Evolutionary conservation across 2,113 vertebrate species (phyloP).

Genomic region (Andinoacara biseriatus): DNA sequence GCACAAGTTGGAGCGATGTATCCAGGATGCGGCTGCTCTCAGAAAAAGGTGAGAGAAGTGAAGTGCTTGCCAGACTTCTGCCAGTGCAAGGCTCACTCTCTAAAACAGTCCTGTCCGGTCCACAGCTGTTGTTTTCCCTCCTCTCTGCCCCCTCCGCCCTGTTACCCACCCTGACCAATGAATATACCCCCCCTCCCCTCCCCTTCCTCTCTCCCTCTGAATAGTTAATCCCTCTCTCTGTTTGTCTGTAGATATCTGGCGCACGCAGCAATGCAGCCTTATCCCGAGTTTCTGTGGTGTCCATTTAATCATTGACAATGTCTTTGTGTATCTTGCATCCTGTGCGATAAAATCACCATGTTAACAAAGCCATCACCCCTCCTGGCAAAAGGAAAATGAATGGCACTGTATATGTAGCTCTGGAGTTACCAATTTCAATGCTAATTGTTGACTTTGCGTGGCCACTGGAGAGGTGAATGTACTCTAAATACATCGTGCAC

Average conservation of each 20-base stretch:
- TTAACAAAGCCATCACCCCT: conserved; percentile 44
- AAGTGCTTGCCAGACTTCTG: conserved; percentile 64
- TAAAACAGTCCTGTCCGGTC: conserved; percentile 57
- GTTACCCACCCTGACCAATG: conserved; percentile 20
- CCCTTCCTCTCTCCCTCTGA: conserved; percentile 22
- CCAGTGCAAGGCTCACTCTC: conserved; percentile 54
- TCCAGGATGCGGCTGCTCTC: conserved; percentile 48
- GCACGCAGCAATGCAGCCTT: conserved; percentile 54
- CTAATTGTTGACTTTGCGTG: conserved; percentile 44
- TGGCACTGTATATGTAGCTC: conserved; percentile 13
- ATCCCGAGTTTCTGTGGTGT: conserved; percentile 51
- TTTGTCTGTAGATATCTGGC: conserved; percentile 60
- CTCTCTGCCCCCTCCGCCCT: neutral
- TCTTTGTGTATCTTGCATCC: conserved; percentile 68
- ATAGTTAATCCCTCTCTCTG: conserved; percentile 63
- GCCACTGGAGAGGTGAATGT: neutral
- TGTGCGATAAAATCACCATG: conserved; percentile 58
- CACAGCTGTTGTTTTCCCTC: conserved; percentile 73
- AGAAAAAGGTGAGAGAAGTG: conserved; percentile 58
- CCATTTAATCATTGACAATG: conserved; percentile 69
- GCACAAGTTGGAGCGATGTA: neutral
- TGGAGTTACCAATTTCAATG: conserved; percentile 7
- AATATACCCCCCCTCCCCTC: neutral
- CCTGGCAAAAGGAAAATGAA: conserved; percentile 34
- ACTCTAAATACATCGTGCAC: conserved; percentile 2